Evolutionary conservation across 2,113 vertebrate species (phyloP), one percentile per base, ranked within the genome.

Genomic region (Sinocyclocheilus anshuiensis): DNA sequence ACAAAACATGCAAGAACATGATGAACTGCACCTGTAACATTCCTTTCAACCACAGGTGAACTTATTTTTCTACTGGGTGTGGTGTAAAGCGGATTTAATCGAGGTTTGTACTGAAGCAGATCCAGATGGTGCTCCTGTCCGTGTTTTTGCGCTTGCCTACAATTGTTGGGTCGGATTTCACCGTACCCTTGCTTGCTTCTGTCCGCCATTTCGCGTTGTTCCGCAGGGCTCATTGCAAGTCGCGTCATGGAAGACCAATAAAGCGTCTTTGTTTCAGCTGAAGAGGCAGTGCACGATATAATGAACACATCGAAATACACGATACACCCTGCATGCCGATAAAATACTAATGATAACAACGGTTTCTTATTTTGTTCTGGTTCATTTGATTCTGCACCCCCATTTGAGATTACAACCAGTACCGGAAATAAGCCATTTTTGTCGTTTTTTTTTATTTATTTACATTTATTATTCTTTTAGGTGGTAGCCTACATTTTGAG

Each of bases 191-290:
- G 69, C 84, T 87, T 67, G 45, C 75, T 81, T 86, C 83, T 69
- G 22, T 90, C 94, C 92, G 93, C 94, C 94, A 95, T 95, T 94
- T 95, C 92, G 91, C 92, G 92, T 65, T 84, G 18, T 90, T 87
- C 90, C 85, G 77, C 83, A 82, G 87, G 86, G 85, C 81, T 86
- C 26, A 24, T 85, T 18, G 71, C 77, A 71, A 79, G 84, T 84
- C 85, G 86, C 87, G 91, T 94, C 92, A 93, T 93, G 92, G 92
- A 90, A 90, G 92, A 88, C 83, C 71, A 87, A 76, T 69, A 87
- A 87, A 29, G 86, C 86, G 88, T 50, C 84, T 87, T 86, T 87
- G 84, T 79, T 85, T 84, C 86, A 84, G 71, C 55, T 57, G 36
- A 63, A 84, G 16, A 65, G 55, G 50, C 53, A 36, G 50, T 69